phyloP scores from a whole-genome alignment of 1,140 invertebrate genomes.

The Cherax destructor region DNA sequence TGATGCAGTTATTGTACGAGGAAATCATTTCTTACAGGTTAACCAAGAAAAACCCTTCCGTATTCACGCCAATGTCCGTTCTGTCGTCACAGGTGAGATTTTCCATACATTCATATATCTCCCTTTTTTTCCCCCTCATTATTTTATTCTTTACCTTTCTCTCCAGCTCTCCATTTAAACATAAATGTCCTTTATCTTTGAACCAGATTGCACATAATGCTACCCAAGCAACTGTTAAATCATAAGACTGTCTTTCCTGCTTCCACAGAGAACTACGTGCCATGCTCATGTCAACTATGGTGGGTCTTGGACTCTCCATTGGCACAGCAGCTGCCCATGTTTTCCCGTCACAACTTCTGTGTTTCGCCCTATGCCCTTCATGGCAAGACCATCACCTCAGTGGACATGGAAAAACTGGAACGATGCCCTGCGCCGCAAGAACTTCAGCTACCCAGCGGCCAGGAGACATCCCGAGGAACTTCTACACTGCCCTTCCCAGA shows the following conservation, averaged over 20 bases:
- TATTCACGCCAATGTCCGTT: slow-evolving; percentile 65
- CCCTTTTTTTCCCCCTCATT: no score
- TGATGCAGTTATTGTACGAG: slow-evolving; percentile 64
- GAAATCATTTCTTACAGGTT: slow-evolving; percentile 70
- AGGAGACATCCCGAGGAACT: slow-evolving; percentile 15
- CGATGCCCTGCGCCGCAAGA: slow-evolving; percentile 57
- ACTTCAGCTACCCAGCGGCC: slow-evolving; percentile 32
- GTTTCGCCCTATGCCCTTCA: slow-evolving; percentile 69
- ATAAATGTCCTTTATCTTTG: no score
- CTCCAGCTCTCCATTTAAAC: background rate
- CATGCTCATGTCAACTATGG: slow-evolving; percentile 67
- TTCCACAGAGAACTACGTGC: slow-evolving; percentile 65
- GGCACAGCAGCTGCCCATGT: slow-evolving; percentile 29
- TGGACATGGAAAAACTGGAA: slow-evolving; percentile 30
- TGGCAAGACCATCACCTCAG: slow-evolving; percentile 56
- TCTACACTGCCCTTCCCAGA: background rate
- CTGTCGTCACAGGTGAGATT: slow-evolving; percentile 57
- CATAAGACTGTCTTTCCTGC: background rate
- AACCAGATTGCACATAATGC: no score
- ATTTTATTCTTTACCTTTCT: background rate
- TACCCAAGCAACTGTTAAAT: no score
- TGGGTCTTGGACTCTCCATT: slow-evolving; percentile 66
- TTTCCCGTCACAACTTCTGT: slow-evolving; percentile 69
- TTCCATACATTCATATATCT: background rate
- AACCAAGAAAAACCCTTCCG: slow-evolving; percentile 49